Percentiles rank a stretch among this genome's conserved stretches.
Evolutionary conservation across 2,888 invertebrate species (phyloP).

Genomic region (Metopia argyrocephala): DNA sequence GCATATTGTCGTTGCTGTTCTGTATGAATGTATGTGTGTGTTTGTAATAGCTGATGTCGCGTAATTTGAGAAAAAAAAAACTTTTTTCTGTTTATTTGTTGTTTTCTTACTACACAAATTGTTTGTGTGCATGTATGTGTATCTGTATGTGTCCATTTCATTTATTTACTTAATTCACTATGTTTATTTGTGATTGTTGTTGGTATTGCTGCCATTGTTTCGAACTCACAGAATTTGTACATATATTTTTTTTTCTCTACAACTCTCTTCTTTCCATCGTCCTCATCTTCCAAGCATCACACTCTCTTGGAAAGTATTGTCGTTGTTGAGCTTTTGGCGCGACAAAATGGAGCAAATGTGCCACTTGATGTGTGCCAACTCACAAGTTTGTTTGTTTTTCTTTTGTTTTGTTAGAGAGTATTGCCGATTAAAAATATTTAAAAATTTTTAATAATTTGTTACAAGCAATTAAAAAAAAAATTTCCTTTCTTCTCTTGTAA

Average conservation of each 20-base stretch:
- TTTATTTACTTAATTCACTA: slow-evolving; percentile 42
- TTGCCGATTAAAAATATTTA: slow-evolving; percentile 36
- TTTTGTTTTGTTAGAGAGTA: slow-evolving; percentile 15
- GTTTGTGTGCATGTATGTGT: not conserved
- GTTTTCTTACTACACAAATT: slow-evolving; percentile 6
- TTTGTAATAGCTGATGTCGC: slow-evolving; percentile 31
- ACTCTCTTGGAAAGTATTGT: slow-evolving; percentile 12
- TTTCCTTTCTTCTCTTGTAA: not conserved
- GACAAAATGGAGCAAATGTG: slow-evolving; percentile 56
- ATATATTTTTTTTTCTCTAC: slow-evolving; percentile 11
- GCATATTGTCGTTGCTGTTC: slow-evolving; percentile 28
- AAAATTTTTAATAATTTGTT: slow-evolving; percentile 10
- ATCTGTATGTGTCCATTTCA: slow-evolving; percentile 16
- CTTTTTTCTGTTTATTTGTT: slow-evolving; percentile 42
- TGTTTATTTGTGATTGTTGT: not conserved
- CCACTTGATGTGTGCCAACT: slow-evolving; percentile 60
- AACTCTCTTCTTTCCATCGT: slow-evolving; percentile 3
- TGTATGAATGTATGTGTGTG: not conserved
- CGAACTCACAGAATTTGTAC: not conserved
- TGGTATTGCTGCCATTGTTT: not conserved
- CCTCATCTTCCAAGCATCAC: slow-evolving; percentile 7
- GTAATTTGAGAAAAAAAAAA: slow-evolving; percentile 23
- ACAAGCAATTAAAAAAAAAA: slow-evolving; percentile 10
- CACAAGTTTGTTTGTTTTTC: slow-evolving; percentile 24
- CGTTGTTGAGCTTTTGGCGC: slow-evolving; percentile 45